Base-by-base conservation (phyloP, 2,113 vertebrate genomes). In the Chamaea fasciata region DNA sequence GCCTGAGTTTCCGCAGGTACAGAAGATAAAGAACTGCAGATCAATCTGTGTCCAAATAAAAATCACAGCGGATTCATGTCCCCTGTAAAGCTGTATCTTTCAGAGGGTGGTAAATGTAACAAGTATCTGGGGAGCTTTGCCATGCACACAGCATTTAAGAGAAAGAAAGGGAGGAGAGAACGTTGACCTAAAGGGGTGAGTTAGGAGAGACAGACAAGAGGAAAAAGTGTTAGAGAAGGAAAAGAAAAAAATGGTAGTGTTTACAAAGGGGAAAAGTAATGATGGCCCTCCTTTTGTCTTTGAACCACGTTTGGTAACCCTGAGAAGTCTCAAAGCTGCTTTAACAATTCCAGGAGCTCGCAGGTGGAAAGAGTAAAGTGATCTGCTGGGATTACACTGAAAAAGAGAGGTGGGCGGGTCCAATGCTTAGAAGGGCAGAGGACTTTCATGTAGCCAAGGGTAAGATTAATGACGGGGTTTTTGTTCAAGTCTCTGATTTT, bases 121-220 rank as follows among this genome's bases (percentile, higher is more conserved):
- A 69, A 57, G 17, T 33, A 27, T 49, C 37, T 69, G 23, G 20
- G 21, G 37, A 62, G 67, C 1, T 88, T 85, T 83, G 12, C 50
- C 8, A 3, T 18, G 27, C 15, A 19, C 0, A 0, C 16, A 52
- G 33, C 8, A 31, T 49, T 11, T 7, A 42, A 23, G 35, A 42
- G 39, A 44, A 75, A 47, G 60, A 11, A 85, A 69, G 49, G 11
- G 12, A 75, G 49, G 49, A 35, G 65, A 86, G 31, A 69, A 42
- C 46, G 6, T 5, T 59, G 9, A 11, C 44, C 52, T 12, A n/a
- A 68, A 78, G 8, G 23, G 83, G 11, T 10, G n/a, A 56, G 13
- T 68, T 85, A 68, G 65, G 44, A 63, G 11, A 67, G 24, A 70
- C 2, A 53, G 31, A 57, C 10, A 27, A 63, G 28, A 42, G 4